Conservation (phyloP, 2,113 vertebrate species). For the Paralichthys olivaceus region DNA sequence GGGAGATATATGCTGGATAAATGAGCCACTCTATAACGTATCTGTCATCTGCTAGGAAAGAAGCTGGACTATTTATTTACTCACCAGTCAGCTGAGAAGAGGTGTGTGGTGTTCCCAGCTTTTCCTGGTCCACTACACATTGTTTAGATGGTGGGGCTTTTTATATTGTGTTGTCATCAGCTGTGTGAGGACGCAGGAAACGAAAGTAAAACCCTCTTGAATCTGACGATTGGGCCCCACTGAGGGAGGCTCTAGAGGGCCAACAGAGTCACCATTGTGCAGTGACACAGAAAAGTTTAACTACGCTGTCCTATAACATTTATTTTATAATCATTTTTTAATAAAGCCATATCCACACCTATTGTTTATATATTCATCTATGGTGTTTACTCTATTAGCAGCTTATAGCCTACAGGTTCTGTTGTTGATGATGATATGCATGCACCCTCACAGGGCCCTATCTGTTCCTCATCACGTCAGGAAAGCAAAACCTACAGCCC, state of each 20-base stretch:
- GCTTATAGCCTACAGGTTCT: background rate
- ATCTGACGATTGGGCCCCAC: background rate
- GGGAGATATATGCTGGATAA: too few species aligned
- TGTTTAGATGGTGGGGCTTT: background rate
- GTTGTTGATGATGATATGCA: background rate
- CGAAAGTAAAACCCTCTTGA: conserved; percentile 54
- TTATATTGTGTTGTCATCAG: conserved; percentile 31
- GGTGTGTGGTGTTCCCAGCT: background rate
- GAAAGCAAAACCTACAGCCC: conserved; percentile 70
- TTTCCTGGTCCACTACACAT: background rate
- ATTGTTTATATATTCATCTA: background rate
- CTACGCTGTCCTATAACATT: background rate
- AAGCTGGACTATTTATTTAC: conserved; percentile 3
- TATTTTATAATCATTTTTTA: background rate
- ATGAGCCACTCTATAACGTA: too few species aligned
- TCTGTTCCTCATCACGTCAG: background rate
- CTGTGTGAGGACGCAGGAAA: conserved; percentile 43
- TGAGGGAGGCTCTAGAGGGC: conserved; percentile 45
- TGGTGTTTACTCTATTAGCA: background rate
- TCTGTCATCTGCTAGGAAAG: background rate
- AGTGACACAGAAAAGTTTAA: conserved; percentile 22
- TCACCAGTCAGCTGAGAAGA: conserved; percentile 43
- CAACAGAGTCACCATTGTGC: background rate
- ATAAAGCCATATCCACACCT: background rate
- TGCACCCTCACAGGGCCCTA: conserved; percentile 40